A percentile compares a stretch with the other conserved stretches of the same genome.
These are phyloP conservation scores for Vimba vimba DNA, from an alignment of 2,113 vertebrate species.

Conservation along the genomic window DNA sequence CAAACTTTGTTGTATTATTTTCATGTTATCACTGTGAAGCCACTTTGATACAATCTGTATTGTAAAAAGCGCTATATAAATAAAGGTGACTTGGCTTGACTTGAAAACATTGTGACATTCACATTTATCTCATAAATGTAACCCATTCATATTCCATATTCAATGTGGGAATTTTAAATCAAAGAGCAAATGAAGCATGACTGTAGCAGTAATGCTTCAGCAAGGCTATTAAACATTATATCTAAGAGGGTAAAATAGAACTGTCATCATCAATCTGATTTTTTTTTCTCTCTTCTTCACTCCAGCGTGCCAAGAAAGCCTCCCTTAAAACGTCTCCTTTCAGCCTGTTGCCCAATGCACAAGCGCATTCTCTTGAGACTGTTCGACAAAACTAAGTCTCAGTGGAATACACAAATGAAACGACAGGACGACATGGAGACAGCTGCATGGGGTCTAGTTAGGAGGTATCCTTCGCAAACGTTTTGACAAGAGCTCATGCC, in stretches of 20 bases:
- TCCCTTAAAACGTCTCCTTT: not conserved
- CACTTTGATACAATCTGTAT: too few species aligned
- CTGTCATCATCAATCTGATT: conserved; percentile 6
- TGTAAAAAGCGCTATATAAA: too few species aligned
- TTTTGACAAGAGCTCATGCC: conserved; percentile 11
- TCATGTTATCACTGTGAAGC: too few species aligned
- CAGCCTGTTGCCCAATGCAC: not conserved
- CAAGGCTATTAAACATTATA: not conserved
- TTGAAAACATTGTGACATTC: not conserved
- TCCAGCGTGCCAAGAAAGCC: not conserved
- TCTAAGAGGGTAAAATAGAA: not conserved
- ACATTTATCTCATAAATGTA: not conserved
- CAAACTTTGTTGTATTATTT: too few species aligned
- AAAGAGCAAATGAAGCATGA: not conserved
- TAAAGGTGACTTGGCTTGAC: too few species aligned
- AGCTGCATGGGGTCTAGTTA: conserved; percentile 8
- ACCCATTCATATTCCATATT: not conserved
- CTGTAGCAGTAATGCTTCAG: not conserved
- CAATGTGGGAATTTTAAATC: not conserved
- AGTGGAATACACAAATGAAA: conserved; percentile 15
- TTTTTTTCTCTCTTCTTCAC: not conserved
- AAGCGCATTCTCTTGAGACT: conserved; percentile 1
- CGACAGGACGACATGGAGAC: not conserved
- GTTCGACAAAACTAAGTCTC: conserved; percentile 14
- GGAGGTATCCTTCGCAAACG: conserved; percentile 4